Conservation (phyloP, 2,888 invertebrate genomes). For the Chloroclysta siterata region DNA sequence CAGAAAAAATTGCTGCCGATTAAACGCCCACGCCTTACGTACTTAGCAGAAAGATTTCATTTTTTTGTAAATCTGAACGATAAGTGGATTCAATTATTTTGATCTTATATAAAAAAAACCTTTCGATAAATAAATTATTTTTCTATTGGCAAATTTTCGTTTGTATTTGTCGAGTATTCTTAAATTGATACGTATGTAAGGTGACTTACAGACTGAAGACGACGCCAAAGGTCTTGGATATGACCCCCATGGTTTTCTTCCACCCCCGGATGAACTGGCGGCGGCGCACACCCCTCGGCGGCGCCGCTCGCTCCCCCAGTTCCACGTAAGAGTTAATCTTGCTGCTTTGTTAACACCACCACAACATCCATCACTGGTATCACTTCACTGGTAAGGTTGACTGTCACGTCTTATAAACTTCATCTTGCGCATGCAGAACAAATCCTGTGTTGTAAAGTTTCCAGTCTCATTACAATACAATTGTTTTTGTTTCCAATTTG, state of each 20-base stretch:
- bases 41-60: neutral
- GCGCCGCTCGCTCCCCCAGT: slow-evolving; percentile 72
- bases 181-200: no score
- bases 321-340: slow-evolving; percentile 81
- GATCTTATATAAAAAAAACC: no score
- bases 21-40: neutral
- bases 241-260: slow-evolving; percentile 89
- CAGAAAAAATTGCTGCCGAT: slow-evolving; percentile 31
- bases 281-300: slow-evolving; percentile 79
- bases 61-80: neutral
- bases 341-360: slow-evolving; percentile 57
- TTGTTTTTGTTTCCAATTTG: slow-evolving; percentile 41
- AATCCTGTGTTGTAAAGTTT: slow-evolving; percentile 2
- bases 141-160: no score
- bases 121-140: no score
- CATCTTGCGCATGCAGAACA: slow-evolving; percentile 44
- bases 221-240: slow-evolving; percentile 91
- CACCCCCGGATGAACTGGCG: slow-evolving; percentile 81
- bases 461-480: slow-evolving; percentile 7
- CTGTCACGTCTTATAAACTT: slow-evolving; percentile 56
- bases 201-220: slow-evolving; percentile 92
- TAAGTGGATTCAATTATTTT: no score
- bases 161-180: no score
- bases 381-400: slow-evolving; percentile 60
- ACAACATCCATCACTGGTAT: slow-evolving; percentile 63